Conservation (phyloP, 1,140 invertebrate species). For the Drosophila quadrilineata region DNA sequence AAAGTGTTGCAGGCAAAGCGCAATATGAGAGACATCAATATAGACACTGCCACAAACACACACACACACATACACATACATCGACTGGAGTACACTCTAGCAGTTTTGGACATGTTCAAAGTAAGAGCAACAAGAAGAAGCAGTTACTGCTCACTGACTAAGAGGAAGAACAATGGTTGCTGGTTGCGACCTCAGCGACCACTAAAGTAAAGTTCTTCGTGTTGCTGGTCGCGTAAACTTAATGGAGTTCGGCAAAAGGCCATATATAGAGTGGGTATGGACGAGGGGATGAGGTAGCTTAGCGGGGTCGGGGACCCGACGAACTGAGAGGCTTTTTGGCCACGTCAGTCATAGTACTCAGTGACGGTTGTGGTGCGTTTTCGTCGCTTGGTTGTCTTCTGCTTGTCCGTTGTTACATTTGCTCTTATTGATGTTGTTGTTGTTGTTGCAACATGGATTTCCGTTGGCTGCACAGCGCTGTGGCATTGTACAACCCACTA, state of each 20-base stretch:
- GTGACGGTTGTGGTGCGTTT: conserved; percentile 17
- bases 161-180: conserved; percentile 20
- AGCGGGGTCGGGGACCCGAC: neutral
- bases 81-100: no score
- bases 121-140: conserved; percentile 16
- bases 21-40: conserved; percentile 38
- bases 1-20: neutral
- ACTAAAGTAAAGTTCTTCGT: conserved; percentile 72
- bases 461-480: conserved; percentile 37
- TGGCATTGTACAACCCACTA: conserved; percentile 47
- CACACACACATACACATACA: no score
- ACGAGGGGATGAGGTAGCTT: neutral
- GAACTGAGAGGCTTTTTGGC: conserved; percentile 29
- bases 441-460: conserved; percentile 63
- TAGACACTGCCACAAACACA: conserved; percentile 32
- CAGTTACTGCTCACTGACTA: no score
- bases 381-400: conserved; percentile 7
- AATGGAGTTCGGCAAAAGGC: conserved; percentile 68
- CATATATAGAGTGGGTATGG: conserved; percentile 6
- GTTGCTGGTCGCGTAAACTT: conserved; percentile 66
- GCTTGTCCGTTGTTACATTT: conserved; percentile 3
- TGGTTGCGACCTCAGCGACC: conserved; percentile 42
- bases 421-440: conserved; percentile 30
- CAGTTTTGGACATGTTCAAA: conserved; percentile 51
- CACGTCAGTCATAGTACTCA: conserved; percentile 20